Evolutionary conservation across 1,140 invertebrate genomes (phyloP).

Genomic region (Drosophila orena): DNA sequence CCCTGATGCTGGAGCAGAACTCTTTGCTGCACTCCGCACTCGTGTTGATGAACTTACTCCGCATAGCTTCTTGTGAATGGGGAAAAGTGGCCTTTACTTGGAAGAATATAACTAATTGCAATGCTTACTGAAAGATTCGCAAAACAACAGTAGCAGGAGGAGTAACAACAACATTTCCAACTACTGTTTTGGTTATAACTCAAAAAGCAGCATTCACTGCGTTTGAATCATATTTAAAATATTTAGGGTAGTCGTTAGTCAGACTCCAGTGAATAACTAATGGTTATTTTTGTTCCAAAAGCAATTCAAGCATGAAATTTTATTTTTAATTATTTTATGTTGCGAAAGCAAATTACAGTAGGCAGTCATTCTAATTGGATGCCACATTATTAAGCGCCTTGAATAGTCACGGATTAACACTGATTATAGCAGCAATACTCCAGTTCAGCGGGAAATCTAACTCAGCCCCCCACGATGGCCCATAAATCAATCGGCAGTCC

Average conservation of each 20-base stretch:
- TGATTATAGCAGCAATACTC: not conserved
- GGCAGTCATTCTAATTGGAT: not conserved
- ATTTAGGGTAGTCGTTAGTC: conserved; percentile 27
- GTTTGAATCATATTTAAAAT: not conserved
- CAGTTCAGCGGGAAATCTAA: conserved; percentile 7
- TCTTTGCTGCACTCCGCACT: conserved; percentile 24
- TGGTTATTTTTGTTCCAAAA: not conserved
- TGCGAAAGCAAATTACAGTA: not conserved
- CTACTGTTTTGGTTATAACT: conserved; percentile 4
- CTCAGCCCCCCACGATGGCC: not conserved
- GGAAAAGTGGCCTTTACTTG: not conserved
- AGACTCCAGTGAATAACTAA: conserved; percentile 15
- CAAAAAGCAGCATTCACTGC: too few species aligned
- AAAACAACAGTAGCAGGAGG: conserved; percentile 1
- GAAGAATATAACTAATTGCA: not conserved
- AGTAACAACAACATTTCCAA: conserved; percentile 7
- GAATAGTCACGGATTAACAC: not conserved
- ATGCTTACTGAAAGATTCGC: conserved; percentile 39
- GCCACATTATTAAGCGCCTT: not conserved
- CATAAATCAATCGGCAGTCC: conserved; percentile 46
- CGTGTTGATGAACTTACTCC: conserved; percentile 42
- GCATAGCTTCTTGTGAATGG: not conserved
- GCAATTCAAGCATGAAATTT: not conserved
- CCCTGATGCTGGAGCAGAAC: conserved; percentile 13
- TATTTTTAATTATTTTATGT: not conserved